Evolutionary conservation across 1,140 invertebrate species (phyloP).

Genomic region (Uloborus diversus): DNA sequence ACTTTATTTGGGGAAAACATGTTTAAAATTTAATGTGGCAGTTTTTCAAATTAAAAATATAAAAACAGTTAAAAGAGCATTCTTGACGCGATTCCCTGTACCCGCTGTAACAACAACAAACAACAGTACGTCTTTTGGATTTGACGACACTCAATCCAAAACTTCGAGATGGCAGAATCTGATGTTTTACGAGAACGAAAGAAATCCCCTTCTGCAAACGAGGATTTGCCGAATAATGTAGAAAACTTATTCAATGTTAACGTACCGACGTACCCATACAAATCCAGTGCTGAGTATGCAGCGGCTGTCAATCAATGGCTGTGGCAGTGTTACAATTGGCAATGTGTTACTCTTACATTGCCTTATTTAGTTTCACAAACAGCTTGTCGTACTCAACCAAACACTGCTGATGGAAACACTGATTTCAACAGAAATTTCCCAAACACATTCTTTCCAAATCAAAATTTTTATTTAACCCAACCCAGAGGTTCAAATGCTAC

Average conservation of each 20-base stretch:
- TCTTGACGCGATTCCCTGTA: too few relatives aligned
- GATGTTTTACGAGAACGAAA: neutral
- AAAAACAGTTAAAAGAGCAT: too few relatives aligned
- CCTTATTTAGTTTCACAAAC: constrained; percentile 49
- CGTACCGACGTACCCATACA: constrained; percentile 44
- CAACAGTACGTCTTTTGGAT: too few relatives aligned
- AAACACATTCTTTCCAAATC: constrained; percentile 39
- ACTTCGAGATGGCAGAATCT: too few relatives aligned
- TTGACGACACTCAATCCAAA: too few relatives aligned
- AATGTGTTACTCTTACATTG: constrained; percentile 25
- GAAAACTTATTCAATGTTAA: constrained; percentile 16
- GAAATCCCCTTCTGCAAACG: neutral
- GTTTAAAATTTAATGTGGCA: too few relatives aligned
- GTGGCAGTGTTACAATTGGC: constrained; percentile 60
- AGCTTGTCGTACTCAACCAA: constrained; percentile 19
- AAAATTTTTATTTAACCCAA: constrained; percentile 18
- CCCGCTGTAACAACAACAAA: too few relatives aligned
- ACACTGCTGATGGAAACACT: constrained; percentile 21
- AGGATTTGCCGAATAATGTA: neutral
- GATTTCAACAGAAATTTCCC: constrained; percentile 52
- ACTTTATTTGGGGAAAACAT: too few relatives aligned
- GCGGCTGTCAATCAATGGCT: constrained; percentile 59
- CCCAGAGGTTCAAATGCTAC: neutral
- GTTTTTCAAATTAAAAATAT: too few relatives aligned
- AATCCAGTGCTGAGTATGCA: constrained; percentile 56